phyloP scores from a whole-genome alignment of 2,797 vertebrate species.

The Sebastes itinus region DNA sequence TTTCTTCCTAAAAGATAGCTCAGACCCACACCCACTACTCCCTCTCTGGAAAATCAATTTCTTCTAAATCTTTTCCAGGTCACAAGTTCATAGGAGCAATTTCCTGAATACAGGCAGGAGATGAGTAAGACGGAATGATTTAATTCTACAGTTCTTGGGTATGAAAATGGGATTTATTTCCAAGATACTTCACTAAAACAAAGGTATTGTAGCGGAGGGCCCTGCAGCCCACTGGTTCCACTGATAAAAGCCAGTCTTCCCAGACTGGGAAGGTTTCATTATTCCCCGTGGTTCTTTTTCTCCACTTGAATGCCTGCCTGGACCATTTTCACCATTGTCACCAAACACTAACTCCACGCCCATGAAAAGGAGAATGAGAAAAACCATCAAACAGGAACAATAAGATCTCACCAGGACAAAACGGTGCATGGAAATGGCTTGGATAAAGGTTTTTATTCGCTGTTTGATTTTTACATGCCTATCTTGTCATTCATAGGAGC shows the following conservation, averaged over 20 bases:
- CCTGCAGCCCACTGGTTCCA: not conserved
- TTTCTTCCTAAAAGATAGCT: constrained; percentile 5
- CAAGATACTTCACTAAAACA: constrained; percentile 13
- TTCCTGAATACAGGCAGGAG: constrained; percentile 33
- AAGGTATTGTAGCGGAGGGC: not conserved
- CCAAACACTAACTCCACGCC: constrained; percentile 14
- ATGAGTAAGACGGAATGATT: constrained; percentile 1
- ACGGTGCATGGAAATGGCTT: not conserved
- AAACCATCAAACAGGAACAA: constrained; percentile 10
- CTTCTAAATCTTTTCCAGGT: constrained; percentile 19
- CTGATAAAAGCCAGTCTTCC: constrained; percentile 16
- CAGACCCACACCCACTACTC: not conserved
- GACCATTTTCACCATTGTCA: not conserved
- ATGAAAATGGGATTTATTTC: constrained; percentile 11
- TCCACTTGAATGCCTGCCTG: not conserved
- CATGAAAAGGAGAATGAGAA: constrained; percentile 7
- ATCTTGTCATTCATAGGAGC: not conserved
- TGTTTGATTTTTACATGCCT: not conserved
- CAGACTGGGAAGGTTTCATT: constrained; percentile 11
- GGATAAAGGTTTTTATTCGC: not conserved
- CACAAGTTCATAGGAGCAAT: constrained; percentile 37
- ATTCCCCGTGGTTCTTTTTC: not conserved
- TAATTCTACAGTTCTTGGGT: constrained; percentile 1
- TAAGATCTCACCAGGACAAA: not conserved
- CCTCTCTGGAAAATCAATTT: constrained; percentile 36